Evolutionary conservation across 1,140 invertebrate genomes (phyloP), one percentile per base, ranked within the genome.

Genomic region (Sminthurides bifidus): DNA sequence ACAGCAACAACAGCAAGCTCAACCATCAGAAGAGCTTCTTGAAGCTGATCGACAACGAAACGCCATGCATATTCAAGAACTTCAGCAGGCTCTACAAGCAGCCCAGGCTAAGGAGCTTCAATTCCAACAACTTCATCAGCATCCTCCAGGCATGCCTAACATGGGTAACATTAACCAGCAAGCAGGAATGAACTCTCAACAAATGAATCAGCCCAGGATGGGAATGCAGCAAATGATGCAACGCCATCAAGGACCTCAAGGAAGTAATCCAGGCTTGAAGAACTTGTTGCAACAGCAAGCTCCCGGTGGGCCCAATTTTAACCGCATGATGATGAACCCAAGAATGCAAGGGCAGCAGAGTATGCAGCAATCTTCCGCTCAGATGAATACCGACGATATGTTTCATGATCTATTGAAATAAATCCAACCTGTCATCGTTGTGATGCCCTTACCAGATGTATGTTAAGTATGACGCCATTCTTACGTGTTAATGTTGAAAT

Each of bases 81-180:
- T 84, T 60, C 80, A 84, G 66, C 79, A 82, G 69, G 81, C 77
- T 61, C 71, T 87, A 44, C 83, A 85, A 68, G 78, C 60, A 15
- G 61, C 60, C 1, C 58, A 63, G 31, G 59, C 59, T 23, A 58
- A 50, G 38, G 56, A 64, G 33, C 44, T 57, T 21, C 49, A 56
- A 35, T 58, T 64, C 31, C 54, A 62, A 33, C 64, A 63, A 30
- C 50, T 64, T 12, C 58, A 60, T 14, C 59, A 44, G 1, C 58
- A 57, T 31, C 52, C 49, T 3, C 43, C 57, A 46, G 50, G 24
- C 57, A 41, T 15, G 54, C 54, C 41, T 56, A 58, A 40, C 52
- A 63, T 6, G 56, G 58, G 45, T 23, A 35, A 49, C n/a, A n/a
- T n/a, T n/a, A 35, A 33, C 17, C 60, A 45, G 10, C 56, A 63